Base-by-base conservation (phyloP, 37 sponge, comb jelly and placozoan species). In the Beroe forskalii region DNA sequence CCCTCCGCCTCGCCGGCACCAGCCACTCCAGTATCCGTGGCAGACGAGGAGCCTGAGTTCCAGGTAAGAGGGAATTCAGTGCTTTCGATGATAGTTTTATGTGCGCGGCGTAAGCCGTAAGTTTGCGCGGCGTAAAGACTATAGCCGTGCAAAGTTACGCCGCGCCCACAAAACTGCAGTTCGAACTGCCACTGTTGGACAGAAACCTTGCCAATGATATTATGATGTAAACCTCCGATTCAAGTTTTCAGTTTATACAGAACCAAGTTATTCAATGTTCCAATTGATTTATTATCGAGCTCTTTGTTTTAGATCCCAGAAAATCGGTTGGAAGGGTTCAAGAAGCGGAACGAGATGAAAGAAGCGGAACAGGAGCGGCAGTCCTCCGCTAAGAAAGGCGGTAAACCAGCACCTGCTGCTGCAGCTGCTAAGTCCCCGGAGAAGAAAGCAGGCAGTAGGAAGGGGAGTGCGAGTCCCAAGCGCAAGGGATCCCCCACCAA, bases 401-500 rank as follows among this genome's bases (percentile, higher is more conserved):
- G 19, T 35, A 80, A 80, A 23, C 55, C 55, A 48, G 55, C 6
- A 23, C 55, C 55, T 17, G 55, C 6, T 48, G 55, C 12, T 48
- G 31, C 4, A 4, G 66, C 24, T 4, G 30, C 66, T 27, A 64
- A 64, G 25, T 80, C 86, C 3, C 40, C 86, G 3, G 72, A 33
- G 4, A 64, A 64, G 31, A 69, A 69, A 69, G 55, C 12, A 17
- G 55, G 55, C 6, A 32, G 72, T 36, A 41, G 86, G n/a, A 80
- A 80, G 28, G 86, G 86, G 25, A 80, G 86, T 42, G 40, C 86
- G 1, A 80, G 86, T 80, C 86, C 86, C 25, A 80, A 80, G 35
- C 40, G 86, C 12, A 41, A 80, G 86, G 72, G 72, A 36, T 80
- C 86, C 19, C 86, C 86, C 24, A 42, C 86, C 9, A 80, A 80